Evolutionary conservation across 2,797 vertebrate genomes (phyloP).

Genomic region (Choloepus didactylus): DNA sequence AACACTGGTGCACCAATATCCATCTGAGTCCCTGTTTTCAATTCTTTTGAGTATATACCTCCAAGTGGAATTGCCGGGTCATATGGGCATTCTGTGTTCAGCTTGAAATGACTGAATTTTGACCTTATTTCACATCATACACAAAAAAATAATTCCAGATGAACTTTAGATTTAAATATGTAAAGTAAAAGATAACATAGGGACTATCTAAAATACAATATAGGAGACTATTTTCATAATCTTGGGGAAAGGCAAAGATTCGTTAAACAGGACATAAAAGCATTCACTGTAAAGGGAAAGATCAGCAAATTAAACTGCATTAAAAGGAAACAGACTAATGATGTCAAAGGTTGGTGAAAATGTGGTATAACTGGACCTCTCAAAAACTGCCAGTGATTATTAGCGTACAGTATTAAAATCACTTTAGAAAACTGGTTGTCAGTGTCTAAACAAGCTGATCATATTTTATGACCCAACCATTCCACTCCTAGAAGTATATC

Average conservation of each 20-base stretch:
- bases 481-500: not conserved
- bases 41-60: no score
- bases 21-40: no score
- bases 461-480: not conserved
- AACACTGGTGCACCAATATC: no score
- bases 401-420: not conserved
- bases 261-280: not conserved
- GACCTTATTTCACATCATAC: not conserved
- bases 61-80: no score
- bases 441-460: not conserved
- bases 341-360: not conserved
- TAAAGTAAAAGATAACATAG: not conserved
- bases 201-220: not conserved
- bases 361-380: not conserved
- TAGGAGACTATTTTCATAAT: constrained; percentile 20
- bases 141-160: not conserved
- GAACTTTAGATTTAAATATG: not conserved
- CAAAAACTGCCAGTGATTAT: not conserved
- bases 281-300: not conserved
- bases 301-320: constrained; percentile 37
- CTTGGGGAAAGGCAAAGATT: not conserved
- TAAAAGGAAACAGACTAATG: constrained; percentile 21
- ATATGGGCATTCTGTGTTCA: no score
- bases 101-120: not conserved
- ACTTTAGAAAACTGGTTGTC: not conserved